Evolutionary conservation across 2,888 invertebrate species (phyloP).

Genomic region (Rambutsinella grinnellia): DNA sequence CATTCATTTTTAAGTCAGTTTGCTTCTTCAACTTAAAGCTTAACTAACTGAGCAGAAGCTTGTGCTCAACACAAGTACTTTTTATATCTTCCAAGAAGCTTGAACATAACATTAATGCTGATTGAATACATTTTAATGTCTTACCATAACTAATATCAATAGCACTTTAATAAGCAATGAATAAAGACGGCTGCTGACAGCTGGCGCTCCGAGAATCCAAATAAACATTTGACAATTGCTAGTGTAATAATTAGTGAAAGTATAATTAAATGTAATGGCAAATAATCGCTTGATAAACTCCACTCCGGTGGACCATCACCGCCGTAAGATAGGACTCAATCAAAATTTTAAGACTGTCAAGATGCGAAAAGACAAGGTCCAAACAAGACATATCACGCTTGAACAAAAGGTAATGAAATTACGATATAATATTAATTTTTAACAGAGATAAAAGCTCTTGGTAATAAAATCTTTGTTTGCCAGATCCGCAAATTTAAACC

Average conservation of each 20-base stretch:
- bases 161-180: too few species aligned
- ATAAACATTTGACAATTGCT: too few species aligned
- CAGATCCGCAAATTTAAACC: slow-evolving; percentile 33
- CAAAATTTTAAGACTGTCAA: slow-evolving; percentile 26
- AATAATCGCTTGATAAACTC: slow-evolving; percentile 7
- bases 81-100: too few species aligned
- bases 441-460: neutral
- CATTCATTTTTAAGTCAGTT: too few species aligned
- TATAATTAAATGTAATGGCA: slow-evolving; percentile 17
- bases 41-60: too few species aligned
- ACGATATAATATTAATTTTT: neutral
- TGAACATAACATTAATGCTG: too few species aligned
- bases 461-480: neutral
- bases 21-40: too few species aligned
- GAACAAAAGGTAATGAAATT: slow-evolving; percentile 33
- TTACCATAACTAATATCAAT: too few species aligned
- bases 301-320: slow-evolving; percentile 22
- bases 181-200: too few species aligned
- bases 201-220: too few species aligned
- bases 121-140: too few species aligned
- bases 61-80: too few species aligned
- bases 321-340: slow-evolving; percentile 38
- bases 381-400: slow-evolving; percentile 18
- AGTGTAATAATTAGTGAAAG: neutral
- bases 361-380: slow-evolving; percentile 20